phyloP scores from a whole-genome alignment of 92 coral and sea anemone species.

The Porites divaricata region DNA sequence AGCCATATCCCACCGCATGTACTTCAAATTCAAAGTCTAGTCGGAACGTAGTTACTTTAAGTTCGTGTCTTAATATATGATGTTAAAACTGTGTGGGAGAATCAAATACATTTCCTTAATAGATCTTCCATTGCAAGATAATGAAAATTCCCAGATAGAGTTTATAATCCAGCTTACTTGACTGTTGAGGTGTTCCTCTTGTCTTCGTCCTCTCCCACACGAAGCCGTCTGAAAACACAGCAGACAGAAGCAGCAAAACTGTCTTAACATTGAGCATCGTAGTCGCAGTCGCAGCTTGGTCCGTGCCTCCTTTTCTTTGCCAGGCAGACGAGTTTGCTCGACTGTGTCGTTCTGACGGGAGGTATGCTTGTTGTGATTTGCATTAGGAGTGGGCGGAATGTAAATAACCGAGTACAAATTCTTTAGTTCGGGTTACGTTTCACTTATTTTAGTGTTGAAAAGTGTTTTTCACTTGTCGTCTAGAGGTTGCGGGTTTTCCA shows the following conservation, averaged over 20 bases:
- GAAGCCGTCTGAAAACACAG: slow-evolving; percentile 9
- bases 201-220: slow-evolving; percentile 38
- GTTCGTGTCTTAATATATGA: too few relatives aligned
- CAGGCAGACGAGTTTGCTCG: too few relatives aligned
- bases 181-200: background rate
- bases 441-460: slow-evolving; percentile 35
- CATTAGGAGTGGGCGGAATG: background rate
- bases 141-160: too few relatives aligned
- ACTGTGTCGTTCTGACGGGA: background rate
- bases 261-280: background rate
- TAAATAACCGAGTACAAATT: background rate
- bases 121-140: too few relatives aligned
- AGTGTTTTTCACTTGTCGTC: background rate
- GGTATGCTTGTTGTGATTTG: slow-evolving; percentile 3
- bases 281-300: too few relatives aligned
- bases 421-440: slow-evolving; percentile 20
- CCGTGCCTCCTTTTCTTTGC: too few relatives aligned
- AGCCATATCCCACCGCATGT: too few relatives aligned
- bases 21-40: too few relatives aligned
- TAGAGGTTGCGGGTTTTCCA: slow-evolving; percentile 1
- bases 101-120: too few relatives aligned
- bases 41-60: too few relatives aligned
- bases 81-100: too few relatives aligned
- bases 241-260: background rate
- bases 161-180: slow-evolving; percentile 7